A percentile compares a stretch with the other conserved stretches of the same genome.
Conservation (phyloP, 1,140 invertebrate genomes). For the Paraescarpia echinospica region DNA sequence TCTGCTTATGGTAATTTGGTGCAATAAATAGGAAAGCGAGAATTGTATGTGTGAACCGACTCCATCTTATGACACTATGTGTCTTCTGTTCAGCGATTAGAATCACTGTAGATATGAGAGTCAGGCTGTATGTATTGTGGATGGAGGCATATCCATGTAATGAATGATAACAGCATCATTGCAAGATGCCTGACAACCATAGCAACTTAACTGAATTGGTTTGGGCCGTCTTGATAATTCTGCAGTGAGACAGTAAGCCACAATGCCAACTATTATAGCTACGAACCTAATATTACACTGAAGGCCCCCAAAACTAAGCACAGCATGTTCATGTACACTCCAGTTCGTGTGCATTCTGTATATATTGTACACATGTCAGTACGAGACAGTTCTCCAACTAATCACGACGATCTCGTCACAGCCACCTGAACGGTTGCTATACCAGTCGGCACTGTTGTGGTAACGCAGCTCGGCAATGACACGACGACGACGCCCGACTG, state of each 20-base stretch:
- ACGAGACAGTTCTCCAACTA: background rate
- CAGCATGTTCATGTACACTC: background rate
- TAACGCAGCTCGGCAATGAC: background rate
- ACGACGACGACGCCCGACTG: background rate
- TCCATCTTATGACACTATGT: too few relatives aligned
- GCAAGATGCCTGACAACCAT: too few relatives aligned
- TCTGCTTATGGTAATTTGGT: background rate
- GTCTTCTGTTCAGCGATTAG: too few relatives aligned
- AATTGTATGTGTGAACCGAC: background rate
- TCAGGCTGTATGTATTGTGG: too few relatives aligned
- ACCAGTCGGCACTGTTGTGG: background rate
- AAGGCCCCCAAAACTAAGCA: background rate
- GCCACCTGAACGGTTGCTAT: background rate
- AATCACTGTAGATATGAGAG: too few relatives aligned
- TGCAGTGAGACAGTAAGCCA: background rate
- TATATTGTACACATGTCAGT: background rate
- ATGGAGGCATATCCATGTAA: too few relatives aligned
- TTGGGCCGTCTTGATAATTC: background rate
- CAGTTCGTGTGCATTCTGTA: background rate
- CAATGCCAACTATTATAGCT: background rate
- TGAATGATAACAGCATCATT: too few relatives aligned
- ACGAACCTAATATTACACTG: background rate
- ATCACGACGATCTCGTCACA: background rate
- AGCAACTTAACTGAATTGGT: background rate
- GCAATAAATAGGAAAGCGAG: background rate